Base-by-base conservation (phyloP, 2,113 vertebrate genomes). In the Mus spicilegus region DNA sequence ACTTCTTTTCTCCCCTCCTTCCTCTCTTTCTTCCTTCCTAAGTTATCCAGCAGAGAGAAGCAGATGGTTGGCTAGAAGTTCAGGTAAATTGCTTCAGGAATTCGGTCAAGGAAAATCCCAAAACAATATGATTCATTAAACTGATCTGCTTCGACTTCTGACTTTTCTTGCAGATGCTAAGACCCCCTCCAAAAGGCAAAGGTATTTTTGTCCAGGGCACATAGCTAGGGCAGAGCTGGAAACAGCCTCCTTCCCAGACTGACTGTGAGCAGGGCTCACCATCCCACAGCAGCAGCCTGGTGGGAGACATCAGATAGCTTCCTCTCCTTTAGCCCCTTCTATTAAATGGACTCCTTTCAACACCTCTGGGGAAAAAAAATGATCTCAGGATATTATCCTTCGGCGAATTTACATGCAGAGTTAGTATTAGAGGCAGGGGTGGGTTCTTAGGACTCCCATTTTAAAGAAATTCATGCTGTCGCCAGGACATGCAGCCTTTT, bases 361-460 rank as follows among this genome's bases (percentile, higher is more conserved):
- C 86, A 56, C 90, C 46, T 95, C 78, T 95, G 94, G 56, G 14
- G 14, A 3, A 4, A 96, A 95, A 98, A 98, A 97, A 95, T 91
- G 54, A 93, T 78, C 81, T 95, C 61, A 76, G 96, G 89, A 93
- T 96, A 80, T 93, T 95, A 90, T 95, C 86, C 86, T 88, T 94
- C 89, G 33, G 56, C 65, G 78, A 94, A 97, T 94, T 93, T 87
- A 95, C 87, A 95, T 90, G 88, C 93, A 91, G 58, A 39, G 86
- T 94, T 93, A 91, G 51, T 92, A 91, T 96, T 94, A 87, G 91
- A 96, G 91, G 72, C 81, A 94, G 49, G 61, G 90, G 39, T 63
- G 82, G 88, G 91, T 95, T 97, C 88, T 94, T 89, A 72, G 72
- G 85, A n/a, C 42, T 95, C 63, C 54, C 82, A 93, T 93, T 89